Conservation (phyloP, 2,888 invertebrate genomes). For the Julus scanicus region DNA sequence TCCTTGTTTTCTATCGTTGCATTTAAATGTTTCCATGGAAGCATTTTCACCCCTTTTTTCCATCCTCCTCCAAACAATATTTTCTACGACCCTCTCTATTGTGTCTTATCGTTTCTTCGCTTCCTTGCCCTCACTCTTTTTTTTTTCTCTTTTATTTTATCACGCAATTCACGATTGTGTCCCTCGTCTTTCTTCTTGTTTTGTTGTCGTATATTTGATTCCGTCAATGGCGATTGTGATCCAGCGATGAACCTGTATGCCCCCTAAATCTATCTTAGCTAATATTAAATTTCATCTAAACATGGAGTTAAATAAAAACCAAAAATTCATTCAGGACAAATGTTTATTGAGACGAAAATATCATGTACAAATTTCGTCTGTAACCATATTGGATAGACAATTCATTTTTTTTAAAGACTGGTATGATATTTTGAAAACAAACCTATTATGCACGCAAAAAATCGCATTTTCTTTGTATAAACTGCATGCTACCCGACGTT, state of each 20-base stretch:
- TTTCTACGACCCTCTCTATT: neutral
- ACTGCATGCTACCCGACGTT: too few species aligned
- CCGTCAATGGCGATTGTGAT: neutral
- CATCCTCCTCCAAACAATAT: slow-evolving; percentile 10
- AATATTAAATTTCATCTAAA: neutral
- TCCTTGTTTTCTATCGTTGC: neutral
- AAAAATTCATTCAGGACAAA: slow-evolving; percentile 15
- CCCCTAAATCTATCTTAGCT: neutral
- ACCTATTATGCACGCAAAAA: too few species aligned
- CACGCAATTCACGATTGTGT: neutral
- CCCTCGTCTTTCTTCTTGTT: slow-evolving; percentile 24
- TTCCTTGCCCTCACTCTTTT: neutral
- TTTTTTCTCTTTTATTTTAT: neutral
- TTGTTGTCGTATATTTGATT: slow-evolving; percentile 22
- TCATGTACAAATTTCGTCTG: neutral
- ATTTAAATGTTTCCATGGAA: slow-evolving; percentile 33
- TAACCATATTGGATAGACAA: neutral
- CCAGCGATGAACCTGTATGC: neutral
- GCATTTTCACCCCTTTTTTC: neutral
- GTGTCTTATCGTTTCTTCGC: slow-evolving; percentile 33
- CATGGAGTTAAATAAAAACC: too few species aligned
- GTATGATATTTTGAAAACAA: too few species aligned
- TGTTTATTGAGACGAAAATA: neutral
- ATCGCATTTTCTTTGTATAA: too few species aligned
- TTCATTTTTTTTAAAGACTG: neutral